A percentile compares a stretch with the other conserved stretches of the same genome.
Evolutionary conservation across 2,888 invertebrate species (phyloP).

Genomic region (Coremacera marginata): DNA sequence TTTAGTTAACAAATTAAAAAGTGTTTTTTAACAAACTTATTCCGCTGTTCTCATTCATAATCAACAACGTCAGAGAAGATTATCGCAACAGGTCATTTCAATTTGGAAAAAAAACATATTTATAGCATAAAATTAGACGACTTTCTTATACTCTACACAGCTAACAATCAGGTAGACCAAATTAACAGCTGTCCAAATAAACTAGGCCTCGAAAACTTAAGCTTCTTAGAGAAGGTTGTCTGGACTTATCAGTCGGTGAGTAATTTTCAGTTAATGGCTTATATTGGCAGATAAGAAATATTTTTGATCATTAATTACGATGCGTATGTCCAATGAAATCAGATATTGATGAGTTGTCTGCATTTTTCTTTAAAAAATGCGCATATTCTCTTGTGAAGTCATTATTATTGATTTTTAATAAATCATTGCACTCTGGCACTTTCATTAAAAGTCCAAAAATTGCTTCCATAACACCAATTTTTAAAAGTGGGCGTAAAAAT

Average conservation of each 20-base stretch:
- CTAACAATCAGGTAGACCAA: not conserved
- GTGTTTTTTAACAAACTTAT: not conserved
- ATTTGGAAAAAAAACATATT: not conserved
- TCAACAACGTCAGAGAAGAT: not conserved
- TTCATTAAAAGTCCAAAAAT: no score
- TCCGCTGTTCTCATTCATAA: not conserved
- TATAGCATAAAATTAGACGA: not conserved
- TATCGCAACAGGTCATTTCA: conserved; percentile 3
- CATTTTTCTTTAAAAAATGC: no score
- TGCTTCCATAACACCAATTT: no score
- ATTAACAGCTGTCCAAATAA: not conserved
- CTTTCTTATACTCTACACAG: not conserved
- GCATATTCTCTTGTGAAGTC: no score
- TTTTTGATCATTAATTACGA: not conserved
- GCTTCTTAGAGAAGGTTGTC: not conserved
- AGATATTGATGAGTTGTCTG: no score
- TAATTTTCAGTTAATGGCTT: not conserved
- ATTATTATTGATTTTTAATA: no score
- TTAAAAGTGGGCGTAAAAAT: no score
- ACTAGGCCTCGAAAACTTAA: not conserved
- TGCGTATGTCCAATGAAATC: no score
- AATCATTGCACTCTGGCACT: no score
- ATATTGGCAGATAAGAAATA: conserved; percentile 1
- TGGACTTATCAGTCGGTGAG: not conserved
- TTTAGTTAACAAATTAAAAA: not conserved